Conservation (phyloP, 2,113 vertebrate genomes). For the Eptesicus fuscus region DNA sequence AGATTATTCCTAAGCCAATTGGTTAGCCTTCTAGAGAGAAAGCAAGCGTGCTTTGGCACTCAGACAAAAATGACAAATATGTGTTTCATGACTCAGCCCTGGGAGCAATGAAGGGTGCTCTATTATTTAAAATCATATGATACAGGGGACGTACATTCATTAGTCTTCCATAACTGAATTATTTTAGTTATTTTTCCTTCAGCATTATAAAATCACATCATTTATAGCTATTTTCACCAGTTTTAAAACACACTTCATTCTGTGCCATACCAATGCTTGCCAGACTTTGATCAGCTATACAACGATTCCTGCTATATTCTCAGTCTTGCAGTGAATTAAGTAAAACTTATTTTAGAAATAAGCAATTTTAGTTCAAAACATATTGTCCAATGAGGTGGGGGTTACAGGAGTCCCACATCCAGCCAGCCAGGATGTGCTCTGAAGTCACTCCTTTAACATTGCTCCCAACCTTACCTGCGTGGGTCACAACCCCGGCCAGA, state of each 20-base stretch:
- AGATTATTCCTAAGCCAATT: not conserved
- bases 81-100: not conserved
- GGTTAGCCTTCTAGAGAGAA: not conserved
- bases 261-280: not conserved
- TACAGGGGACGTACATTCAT: not conserved
- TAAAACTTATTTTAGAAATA: slow-evolving; percentile 32
- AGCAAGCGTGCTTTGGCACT: not conserved
- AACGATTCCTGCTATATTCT: slow-evolving; percentile 21
- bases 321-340: slow-evolving; percentile 6
- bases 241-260: slow-evolving; percentile 21
- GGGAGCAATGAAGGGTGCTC: not conserved
- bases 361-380: slow-evolving; percentile 30
- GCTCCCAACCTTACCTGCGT: not conserved
- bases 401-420: not conserved
- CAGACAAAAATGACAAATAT: not conserved
- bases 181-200: not conserved
- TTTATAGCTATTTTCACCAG: not conserved
- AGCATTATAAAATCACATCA: not conserved
- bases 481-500: not conserved
- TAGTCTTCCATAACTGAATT: not conserved
- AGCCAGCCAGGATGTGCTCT: not conserved
- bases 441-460: not conserved
- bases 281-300: slow-evolving; percentile 23
- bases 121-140: not conserved
- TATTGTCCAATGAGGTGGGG: not conserved